A percentile compares a stretch with the other conserved stretches of the same genome.
Conservation (phyloP, 2,797 vertebrate genomes). For the Bradypodion ventrale region DNA sequence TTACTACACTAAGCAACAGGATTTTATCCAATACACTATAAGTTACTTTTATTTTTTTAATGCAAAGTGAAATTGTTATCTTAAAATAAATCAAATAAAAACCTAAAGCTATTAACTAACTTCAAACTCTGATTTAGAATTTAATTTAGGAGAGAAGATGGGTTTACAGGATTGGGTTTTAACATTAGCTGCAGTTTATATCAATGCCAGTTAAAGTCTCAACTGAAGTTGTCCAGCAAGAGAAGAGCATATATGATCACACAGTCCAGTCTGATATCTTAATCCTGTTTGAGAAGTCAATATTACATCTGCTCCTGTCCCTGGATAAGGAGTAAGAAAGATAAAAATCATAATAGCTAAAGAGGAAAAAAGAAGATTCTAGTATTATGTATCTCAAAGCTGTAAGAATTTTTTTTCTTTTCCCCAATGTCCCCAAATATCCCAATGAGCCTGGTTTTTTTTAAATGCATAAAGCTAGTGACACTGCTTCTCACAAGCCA, state of each 20-base stretch:
- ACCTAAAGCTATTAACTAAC: background rate
- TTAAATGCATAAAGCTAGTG: background rate
- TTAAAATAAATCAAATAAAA: background rate
- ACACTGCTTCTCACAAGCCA: background rate
- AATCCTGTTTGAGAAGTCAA: background rate
- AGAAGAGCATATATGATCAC: background rate
- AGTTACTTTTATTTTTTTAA: background rate
- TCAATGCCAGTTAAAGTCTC: background rate
- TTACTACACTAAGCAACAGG: too few species aligned
- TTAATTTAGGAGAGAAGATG: background rate
- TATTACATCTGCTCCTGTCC: constrained; percentile 7
- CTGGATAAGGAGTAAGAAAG: background rate
- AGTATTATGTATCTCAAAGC: background rate
- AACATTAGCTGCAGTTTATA: background rate
- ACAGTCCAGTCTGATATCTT: background rate
- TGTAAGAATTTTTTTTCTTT: background rate
- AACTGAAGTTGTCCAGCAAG: background rate
- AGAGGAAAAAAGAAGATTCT: background rate
- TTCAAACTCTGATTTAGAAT: background rate
- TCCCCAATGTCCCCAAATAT: background rate
- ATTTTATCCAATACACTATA: background rate
- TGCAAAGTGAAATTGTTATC: background rate
- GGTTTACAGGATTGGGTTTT: background rate
- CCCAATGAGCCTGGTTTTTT: background rate
- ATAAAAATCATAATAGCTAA: constrained; percentile 32